Evolutionary conservation across 2,888 invertebrate species (phyloP), one percentile per base, ranked within the genome.

Genomic region (Chromoteleia sp.): DNA sequence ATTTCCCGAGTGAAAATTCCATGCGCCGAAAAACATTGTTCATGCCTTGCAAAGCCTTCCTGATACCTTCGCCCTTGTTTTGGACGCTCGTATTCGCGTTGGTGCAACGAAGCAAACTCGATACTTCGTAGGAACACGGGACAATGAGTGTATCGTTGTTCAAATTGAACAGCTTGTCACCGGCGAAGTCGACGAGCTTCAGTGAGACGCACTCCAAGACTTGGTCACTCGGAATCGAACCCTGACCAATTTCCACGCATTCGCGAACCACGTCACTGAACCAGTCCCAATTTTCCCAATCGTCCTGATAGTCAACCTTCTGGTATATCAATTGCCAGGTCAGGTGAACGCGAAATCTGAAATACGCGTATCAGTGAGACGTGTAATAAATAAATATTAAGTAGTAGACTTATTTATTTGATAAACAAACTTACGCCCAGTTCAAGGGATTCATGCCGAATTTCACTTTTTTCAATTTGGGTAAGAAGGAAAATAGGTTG

Each of bases 231-330:
- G 87, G 84, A 21, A 87, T 77, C 41, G 81, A 83, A 2, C 83
- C 87, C 33, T 85, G 74, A 5, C 86, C 87, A n/a, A 33, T 86
- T 54, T 87, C 86, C 4, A 86, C 81, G 61, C 90, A 90, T 10
- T 88, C 86, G 25, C 87, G 87, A 43, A 88, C 84, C 0, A 74
- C 76, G n/a, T 75, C 82, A 48, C 83, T 89, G 81, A 90, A 87
- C 90, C 90, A 90, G 15, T 81, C 85, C 88, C 88, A 90, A 68
- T 89, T 84, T 30, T 90, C 89, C 88, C 88, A 90, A 25, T 87
- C 86, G 25, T 89, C 88, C 6, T 65, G 54, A 59, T 86, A 86
- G 36, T 86, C 83, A 2, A 90, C 87, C 10, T 83, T 88, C 39
- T 86, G 86, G 48, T 86, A 84, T 17, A 89, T 85, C 19, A 90